Percentiles rank a stretch among this genome's conserved stretches.
These are phyloP conservation scores for Lasioglossum albipes DNA, from an alignment of 1,140 invertebrate species.

Conservation along the genomic window DNA sequence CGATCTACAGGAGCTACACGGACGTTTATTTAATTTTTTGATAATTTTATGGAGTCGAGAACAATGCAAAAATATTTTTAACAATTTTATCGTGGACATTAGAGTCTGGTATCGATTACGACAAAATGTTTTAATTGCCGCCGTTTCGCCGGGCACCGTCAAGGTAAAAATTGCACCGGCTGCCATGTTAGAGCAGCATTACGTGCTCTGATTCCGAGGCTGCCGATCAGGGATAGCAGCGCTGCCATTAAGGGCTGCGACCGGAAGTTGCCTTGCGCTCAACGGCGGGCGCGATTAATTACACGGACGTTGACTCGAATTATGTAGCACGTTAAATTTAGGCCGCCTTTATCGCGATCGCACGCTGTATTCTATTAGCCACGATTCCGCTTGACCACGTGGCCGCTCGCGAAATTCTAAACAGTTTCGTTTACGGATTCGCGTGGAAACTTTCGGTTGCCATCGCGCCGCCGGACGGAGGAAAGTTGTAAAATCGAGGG, in stretches of 20 bases:
- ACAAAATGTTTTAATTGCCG: neutral
- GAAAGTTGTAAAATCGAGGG: neutral
- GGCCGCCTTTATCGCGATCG: neutral
- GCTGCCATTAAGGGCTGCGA: neutral
- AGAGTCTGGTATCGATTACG: no score
- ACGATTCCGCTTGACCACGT: no score
- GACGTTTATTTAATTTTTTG: no score
- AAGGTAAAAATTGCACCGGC: neutral
- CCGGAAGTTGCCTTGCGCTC: neutral
- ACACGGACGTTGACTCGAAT: neutral
- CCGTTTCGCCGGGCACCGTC: neutral
- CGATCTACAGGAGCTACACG: no score
- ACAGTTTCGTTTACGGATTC: no score
- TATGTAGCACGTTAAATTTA: neutral
- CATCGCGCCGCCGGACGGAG: no score
- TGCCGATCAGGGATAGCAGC: neutral
- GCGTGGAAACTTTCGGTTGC: no score
- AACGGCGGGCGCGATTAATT: constrained; percentile 10
- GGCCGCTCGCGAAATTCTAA: no score
- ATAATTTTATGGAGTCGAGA: no score
- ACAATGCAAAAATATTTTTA: no score
- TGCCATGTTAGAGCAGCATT: neutral
- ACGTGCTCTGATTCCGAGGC: neutral
- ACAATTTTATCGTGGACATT: no score
- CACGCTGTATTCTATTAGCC: no score